Percentiles rank a stretch among this genome's conserved stretches.
These are phyloP conservation scores for Pseudomugil tenellus DNA, from an alignment of 2,797 vertebrate genomes.

Conservation along the genomic window DNA sequence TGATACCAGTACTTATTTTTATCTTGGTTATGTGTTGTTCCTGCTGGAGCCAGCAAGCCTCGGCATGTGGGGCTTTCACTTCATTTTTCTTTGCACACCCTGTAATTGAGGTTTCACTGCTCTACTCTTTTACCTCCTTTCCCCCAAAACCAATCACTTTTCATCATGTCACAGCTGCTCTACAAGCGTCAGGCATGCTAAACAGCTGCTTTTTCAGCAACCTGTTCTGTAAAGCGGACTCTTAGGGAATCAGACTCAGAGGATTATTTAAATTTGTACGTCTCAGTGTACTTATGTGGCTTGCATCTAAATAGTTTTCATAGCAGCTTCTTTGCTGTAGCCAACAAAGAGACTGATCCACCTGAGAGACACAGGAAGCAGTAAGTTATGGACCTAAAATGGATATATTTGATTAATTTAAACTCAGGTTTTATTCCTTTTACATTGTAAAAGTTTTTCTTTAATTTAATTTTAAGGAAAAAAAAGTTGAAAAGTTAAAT, in stretches of 20 bases:
- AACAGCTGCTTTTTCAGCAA: not conserved
- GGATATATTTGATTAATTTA: not conserved
- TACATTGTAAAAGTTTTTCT: not conserved
- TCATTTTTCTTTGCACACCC: conserved; percentile 8
- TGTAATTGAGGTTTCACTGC: conserved; percentile 30
- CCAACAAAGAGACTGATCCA: conserved; percentile 22
- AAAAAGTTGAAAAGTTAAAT: not conserved
- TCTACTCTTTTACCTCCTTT: conserved; percentile 23
- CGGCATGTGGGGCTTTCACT: conserved; percentile 30
- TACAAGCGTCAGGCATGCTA: not conserved
- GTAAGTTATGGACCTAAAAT: conserved; percentile 9
- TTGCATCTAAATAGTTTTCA: conserved; percentile 4
- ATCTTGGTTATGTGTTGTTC: not conserved
- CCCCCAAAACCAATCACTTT: conserved; percentile 43
- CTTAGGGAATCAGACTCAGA: not conserved
- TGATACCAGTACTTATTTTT: not conserved
- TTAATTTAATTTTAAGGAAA: not conserved
- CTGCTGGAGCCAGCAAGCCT: not conserved
- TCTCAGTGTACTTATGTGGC: not conserved
- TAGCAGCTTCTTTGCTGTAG: not conserved
- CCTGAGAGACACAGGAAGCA: conserved; percentile 19
- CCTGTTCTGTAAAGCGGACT: not conserved
- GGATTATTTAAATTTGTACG: not conserved
- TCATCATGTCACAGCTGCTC: conserved; percentile 34
- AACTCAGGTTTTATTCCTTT: not conserved